A percentile compares a stretch with the other conserved stretches of the same genome.
These are phyloP conservation scores for Drosophila meridiana DNA, from an alignment of 2,888 invertebrate genomes.

Conservation along the genomic window DNA sequence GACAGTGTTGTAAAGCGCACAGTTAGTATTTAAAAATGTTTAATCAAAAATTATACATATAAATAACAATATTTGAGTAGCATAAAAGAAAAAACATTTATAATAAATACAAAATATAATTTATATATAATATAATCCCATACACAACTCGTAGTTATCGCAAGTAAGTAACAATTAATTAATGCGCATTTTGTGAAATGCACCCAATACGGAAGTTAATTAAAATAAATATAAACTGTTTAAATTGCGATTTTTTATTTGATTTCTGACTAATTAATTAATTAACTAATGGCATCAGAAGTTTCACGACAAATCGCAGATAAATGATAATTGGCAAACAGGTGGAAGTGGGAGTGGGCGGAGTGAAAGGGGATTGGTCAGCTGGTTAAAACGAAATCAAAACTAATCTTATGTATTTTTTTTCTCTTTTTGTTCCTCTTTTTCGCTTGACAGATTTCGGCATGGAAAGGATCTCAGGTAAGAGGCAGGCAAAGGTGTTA, in stretches of 20 bases:
- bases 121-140: not conserved
- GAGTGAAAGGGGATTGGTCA: not conserved
- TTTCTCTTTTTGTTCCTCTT: slow-evolving; percentile 39
- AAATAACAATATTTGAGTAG: slow-evolving; percentile 11
- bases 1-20: slow-evolving; percentile 27
- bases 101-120: slow-evolving; percentile 1
- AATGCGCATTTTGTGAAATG: slow-evolving; percentile 50
- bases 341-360: slow-evolving; percentile 3
- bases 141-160: slow-evolving; percentile 33
- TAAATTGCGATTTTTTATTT: slow-evolving; percentile 23
- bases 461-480: slow-evolving; percentile 86
- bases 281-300: slow-evolving; percentile 45
- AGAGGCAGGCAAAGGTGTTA: slow-evolving; percentile 7
- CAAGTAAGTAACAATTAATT: slow-evolving; percentile 52
- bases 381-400: not conserved
- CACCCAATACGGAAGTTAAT: slow-evolving; percentile 40
- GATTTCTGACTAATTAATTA: slow-evolving; percentile 5
- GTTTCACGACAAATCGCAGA: slow-evolving; percentile 67
- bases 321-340: slow-evolving; percentile 26
- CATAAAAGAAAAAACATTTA: not conserved
- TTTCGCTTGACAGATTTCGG: slow-evolving; percentile 81
- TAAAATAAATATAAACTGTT: slow-evolving; percentile 49
- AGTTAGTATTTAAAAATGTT: slow-evolving; percentile 27
- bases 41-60: slow-evolving; percentile 10
- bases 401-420: slow-evolving; percentile 2